These are phyloP conservation scores for Falco peregrinus DNA, from an alignment of 2,797 vertebrate genomes.

Conservation along the genomic window DNA sequence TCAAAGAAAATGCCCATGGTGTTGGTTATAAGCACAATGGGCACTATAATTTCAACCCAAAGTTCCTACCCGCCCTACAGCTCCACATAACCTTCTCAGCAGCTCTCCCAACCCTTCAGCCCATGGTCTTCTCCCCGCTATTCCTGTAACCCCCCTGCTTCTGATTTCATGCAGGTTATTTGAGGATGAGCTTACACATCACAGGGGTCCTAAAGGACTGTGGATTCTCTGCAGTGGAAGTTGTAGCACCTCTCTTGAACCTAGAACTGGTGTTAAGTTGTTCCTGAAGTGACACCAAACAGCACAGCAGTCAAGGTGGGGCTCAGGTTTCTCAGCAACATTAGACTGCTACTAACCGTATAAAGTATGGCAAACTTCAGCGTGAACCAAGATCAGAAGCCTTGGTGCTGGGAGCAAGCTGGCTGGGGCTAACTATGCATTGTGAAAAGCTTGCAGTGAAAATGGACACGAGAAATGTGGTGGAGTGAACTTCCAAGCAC, in stretches of 20 bases:
- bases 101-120: neutral
- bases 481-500: neutral
- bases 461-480: rapidly evolving
- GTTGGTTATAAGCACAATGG: neutral
- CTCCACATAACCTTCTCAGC: neutral
- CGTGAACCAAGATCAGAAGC: neutral
- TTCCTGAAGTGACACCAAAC: neutral
- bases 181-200: neutral
- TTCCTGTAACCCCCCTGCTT: rapidly evolving
- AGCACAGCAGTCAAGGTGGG: rapidly evolving
- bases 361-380: neutral
- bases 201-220: neutral
- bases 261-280: neutral
- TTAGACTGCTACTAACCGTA: neutral
- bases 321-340: neutral
- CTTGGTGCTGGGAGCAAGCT: neutral
- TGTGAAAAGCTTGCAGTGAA: neutral
- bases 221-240: neutral
- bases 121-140: neutral
- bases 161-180: neutral
- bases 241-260: neutral
- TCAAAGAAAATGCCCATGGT: neutral
- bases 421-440: neutral
- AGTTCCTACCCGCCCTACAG: neutral
- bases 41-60: neutral